Conservation (phyloP, 2,797 vertebrate species). For the Zenarchopterus dispar region DNA sequence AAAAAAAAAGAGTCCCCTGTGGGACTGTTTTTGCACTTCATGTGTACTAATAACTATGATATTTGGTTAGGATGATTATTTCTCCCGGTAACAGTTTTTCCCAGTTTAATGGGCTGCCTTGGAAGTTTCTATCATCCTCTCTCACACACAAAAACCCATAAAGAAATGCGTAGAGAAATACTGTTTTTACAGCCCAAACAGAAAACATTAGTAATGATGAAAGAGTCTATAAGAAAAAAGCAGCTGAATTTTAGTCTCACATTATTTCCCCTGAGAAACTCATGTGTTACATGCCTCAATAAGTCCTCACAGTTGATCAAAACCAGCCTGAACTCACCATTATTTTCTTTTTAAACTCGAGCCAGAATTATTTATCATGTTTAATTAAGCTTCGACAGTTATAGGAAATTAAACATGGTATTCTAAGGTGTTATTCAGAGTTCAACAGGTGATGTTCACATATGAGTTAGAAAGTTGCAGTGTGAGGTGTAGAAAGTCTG, state of each 20-base stretch:
- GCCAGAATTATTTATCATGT: slow-evolving; percentile 9
- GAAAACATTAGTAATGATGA: slow-evolving; percentile 61
- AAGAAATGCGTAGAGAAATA: not conserved
- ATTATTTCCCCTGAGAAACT: slow-evolving; percentile 70
- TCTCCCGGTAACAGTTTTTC: slow-evolving; percentile 5
- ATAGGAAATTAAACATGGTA: no score
- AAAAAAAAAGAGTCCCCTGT: no score
- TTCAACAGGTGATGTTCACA: not conserved
- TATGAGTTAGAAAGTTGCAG: not conserved
- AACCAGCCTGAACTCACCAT: slow-evolving; percentile 8
- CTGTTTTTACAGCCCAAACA: slow-evolving; percentile 47
- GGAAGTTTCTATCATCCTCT: not conserved
- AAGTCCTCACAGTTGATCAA: slow-evolving; percentile 12
- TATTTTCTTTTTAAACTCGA: slow-evolving; percentile 11
- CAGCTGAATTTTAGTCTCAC: slow-evolving; percentile 33
- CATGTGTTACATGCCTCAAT: slow-evolving; percentile 14
- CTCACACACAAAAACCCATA: slow-evolving; percentile 2
- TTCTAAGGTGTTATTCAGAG: slow-evolving; percentile 3
- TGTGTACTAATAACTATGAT: no score
- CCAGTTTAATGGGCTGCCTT: slow-evolving; percentile 8
- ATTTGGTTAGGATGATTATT: no score
- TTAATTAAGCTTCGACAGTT: no score
- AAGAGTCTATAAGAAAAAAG: slow-evolving; percentile 45
- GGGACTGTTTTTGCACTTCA: no score
- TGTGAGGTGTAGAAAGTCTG: not conserved